Base-by-base conservation (phyloP, 2,888 invertebrate genomes). In the Acanthacorydalis orientalis region DNA sequence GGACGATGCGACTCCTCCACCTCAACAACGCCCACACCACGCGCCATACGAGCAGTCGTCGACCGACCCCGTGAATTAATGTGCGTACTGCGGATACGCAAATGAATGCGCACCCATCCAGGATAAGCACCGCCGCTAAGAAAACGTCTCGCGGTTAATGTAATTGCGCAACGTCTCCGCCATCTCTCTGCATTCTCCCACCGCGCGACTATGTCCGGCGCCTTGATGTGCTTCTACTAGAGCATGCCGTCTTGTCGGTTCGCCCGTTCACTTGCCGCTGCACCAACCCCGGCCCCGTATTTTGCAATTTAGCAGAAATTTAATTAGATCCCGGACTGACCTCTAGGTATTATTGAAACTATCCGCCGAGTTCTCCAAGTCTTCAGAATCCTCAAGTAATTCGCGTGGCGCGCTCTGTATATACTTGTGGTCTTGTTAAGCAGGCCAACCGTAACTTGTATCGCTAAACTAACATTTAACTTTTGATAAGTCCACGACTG, bases 11-110 rank as follows among this genome's bases (percentile, higher is more conserved):
- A 53, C 47, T 52, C 53, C 50, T 52, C 49, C 48, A 47, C 47
- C 47, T 50, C 50, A 52, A 51, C 51, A 49, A 50, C 45, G 41
- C 51, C 51, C 49, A 51, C 48, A 51, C 41, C 47, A 46, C 50
- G 52, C 53, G 51, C 50, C 51, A n/a, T 16, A 15, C 41, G 16
- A 16, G 41, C 12, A 23, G 15, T n/a, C 41, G 15, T 41, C 23
- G 41, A 16, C 11, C 12, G 7, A 23, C 12, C 37, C n/a, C 31
- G 31, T 42, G 23, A 42, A 42, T 42, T 23, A 42, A 42, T 42
- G 42, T 42, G 16, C 42, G 37, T 37, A 12, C 37, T 37, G n/a
- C n/a, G 37, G 37, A 37, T 37, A 37, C 37, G 37, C 37, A 37
- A 37, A 37, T 37, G 37, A 14, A 14, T 37, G 37, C 37, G 37